Conservation (phyloP, 35 echinoderm and acorn worm species). For the Amphiura filiformis region DNA sequence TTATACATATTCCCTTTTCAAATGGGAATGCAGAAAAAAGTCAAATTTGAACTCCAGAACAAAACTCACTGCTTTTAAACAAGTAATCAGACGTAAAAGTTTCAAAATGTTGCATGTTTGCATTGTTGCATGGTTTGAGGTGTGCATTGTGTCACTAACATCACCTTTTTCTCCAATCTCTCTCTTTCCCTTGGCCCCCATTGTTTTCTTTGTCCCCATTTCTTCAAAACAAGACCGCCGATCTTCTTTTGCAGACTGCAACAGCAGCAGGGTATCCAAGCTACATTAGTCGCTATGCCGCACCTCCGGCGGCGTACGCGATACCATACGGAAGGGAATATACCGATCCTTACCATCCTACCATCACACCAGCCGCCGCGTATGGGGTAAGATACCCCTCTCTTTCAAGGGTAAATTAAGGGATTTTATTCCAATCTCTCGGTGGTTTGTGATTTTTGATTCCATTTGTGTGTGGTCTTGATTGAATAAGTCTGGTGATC, state of each 20-base stretch:
- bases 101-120: constrained; percentile 37
- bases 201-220: constrained; percentile 24
- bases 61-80: no score
- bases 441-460: constrained; percentile 48
- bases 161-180: not conserved
- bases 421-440: constrained; percentile 50
- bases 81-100: no score
- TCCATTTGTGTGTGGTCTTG: constrained; percentile 33
- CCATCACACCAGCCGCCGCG: constrained; percentile 85
- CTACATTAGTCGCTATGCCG: constrained; percentile 93
- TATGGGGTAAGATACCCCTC: constrained; percentile 99
- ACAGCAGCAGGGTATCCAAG: constrained; percentile 75
- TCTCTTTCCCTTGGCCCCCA: not conserved
- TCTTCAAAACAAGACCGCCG: constrained; percentile 64
- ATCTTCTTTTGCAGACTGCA: constrained; percentile 98
- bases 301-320: constrained; percentile 83
- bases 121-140: constrained; percentile 48
- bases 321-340: constrained; percentile 95
- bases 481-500: constrained; percentile 27
- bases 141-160: constrained; percentile 60
- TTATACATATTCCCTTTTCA: no score
- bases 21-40: no score
- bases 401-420: constrained; percentile 94
- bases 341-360: constrained; percentile 87
- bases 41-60: no score